Conservation (phyloP, 2,797 vertebrate genomes). For the Mus minutoides region DNA sequence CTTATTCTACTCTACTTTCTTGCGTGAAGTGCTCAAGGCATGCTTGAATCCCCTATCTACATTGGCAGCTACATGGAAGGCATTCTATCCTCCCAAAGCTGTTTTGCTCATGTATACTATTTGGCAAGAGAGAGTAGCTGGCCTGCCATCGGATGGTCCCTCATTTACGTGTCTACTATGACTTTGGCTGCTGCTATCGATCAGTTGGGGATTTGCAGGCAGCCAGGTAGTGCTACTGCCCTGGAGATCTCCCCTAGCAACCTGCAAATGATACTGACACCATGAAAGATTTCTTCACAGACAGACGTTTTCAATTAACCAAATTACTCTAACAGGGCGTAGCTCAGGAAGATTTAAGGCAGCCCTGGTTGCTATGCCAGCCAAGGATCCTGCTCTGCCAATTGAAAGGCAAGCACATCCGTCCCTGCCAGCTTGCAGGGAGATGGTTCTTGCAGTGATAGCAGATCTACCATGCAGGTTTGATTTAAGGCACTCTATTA, state of each 20-base stretch:
- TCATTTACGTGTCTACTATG: slow-evolving; percentile 56
- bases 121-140: slow-evolving; percentile 67
- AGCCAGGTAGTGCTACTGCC: neutral
- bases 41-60: neutral
- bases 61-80: slow-evolving; percentile 45
- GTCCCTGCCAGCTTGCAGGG: slow-evolving; percentile 81
- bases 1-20: neutral
- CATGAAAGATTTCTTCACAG: slow-evolving; percentile 82
- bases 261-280: slow-evolving; percentile 78
- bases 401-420: slow-evolving; percentile 74
- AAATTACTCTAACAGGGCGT: slow-evolving; percentile 84
- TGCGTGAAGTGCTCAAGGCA: neutral
- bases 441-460: slow-evolving; percentile 85
- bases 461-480: slow-evolving; percentile 80
- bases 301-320: slow-evolving; percentile 84
- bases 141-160: slow-evolving; percentile 30
- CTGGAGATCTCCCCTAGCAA: slow-evolving; percentile 67
- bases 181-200: slow-evolving; percentile 49
- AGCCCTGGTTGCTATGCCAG: slow-evolving; percentile 81
- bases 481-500: slow-evolving; percentile 86
- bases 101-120: neutral
- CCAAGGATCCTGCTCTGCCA: slow-evolving; percentile 82
- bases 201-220: slow-evolving; percentile 62
- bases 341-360: slow-evolving; percentile 84
- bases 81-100: neutral